Evolutionary conservation across 2,113 vertebrate genomes (phyloP).

Genomic region (Clarias batrachus): DNA sequence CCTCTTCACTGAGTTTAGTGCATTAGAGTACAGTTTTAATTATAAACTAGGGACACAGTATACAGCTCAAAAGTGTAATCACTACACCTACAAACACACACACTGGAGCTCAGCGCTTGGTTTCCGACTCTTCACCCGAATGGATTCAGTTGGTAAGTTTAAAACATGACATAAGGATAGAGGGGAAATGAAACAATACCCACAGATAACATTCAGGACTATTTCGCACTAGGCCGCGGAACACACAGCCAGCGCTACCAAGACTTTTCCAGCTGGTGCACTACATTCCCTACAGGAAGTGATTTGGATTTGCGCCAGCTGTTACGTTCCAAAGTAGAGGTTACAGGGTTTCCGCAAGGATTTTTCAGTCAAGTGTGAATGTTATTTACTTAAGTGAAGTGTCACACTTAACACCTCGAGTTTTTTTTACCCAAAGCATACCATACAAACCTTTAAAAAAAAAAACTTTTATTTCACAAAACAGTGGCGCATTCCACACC

Average conservation of each 20-base stretch:
- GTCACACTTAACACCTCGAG: not conserved
- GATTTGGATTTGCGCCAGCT: not conserved
- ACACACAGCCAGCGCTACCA: not conserved
- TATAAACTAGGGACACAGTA: not conserved
- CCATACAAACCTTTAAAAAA: no score
- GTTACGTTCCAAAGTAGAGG: not conserved
- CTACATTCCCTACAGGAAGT: not conserved
- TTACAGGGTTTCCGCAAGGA: not conserved
- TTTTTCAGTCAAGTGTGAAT: constrained; percentile 25
- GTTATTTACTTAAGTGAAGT: not conserved
- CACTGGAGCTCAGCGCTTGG: not conserved
- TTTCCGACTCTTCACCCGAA: not conserved
- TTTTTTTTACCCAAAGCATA: not conserved
- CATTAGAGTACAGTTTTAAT: not conserved
- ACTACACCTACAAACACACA: not conserved
- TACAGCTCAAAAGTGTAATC: not conserved
- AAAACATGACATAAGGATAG: not conserved
- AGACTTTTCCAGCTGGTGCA: not conserved
- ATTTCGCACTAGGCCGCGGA: not conserved
- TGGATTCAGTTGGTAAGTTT: not conserved
- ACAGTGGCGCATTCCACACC: not conserved
- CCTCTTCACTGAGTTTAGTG: no score
- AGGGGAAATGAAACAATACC: not conserved
- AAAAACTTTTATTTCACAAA: not conserved
- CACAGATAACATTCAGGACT: no score